A percentile compares a stretch with the other conserved stretches of the same genome.
phyloP scores from a whole-genome alignment of 2,797 vertebrate species.

The Percopsis omiscomaycus region DNA sequence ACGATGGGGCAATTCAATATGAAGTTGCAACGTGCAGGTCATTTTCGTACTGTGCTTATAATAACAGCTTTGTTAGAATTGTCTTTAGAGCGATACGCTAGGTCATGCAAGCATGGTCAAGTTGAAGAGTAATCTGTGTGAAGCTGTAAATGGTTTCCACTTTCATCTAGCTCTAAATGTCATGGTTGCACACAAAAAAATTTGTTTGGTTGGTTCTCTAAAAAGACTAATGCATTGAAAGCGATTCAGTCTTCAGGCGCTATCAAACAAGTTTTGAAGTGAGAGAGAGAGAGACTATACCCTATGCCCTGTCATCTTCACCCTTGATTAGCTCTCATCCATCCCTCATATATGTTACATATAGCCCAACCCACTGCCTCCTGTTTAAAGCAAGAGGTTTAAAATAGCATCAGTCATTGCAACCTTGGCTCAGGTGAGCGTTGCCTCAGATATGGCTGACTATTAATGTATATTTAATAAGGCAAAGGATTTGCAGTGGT shows the following conservation, averaged over 20 bases:
- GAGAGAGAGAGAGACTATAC: background rate
- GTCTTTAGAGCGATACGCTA: background rate
- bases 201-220: background rate
- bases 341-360: conserved; percentile 12
- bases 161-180: conserved; percentile 1
- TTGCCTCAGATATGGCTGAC: conserved; percentile 55
- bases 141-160: background rate
- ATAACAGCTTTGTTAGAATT: conserved; percentile 4
- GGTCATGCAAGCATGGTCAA: background rate
- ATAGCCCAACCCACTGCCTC: conserved; percentile 28
- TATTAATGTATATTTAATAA: conserved; percentile 79
- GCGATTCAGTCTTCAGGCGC: background rate
- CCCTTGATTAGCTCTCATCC: conserved; percentile 7
- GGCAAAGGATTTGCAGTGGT: conserved; percentile 67
- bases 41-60: too few species aligned
- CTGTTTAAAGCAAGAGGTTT: conserved; percentile 40
- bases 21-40: too few species aligned
- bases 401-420: conserved; percentile 54
- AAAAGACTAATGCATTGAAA: background rate
- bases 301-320: conserved; percentile 6
- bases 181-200: background rate
- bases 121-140: background rate
- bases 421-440: conserved; percentile 64
- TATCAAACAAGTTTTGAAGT: background rate
- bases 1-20: background rate